Base-by-base conservation (phyloP, 2,888 invertebrate species). In the Caenorhabditis doughertyi region DNA sequence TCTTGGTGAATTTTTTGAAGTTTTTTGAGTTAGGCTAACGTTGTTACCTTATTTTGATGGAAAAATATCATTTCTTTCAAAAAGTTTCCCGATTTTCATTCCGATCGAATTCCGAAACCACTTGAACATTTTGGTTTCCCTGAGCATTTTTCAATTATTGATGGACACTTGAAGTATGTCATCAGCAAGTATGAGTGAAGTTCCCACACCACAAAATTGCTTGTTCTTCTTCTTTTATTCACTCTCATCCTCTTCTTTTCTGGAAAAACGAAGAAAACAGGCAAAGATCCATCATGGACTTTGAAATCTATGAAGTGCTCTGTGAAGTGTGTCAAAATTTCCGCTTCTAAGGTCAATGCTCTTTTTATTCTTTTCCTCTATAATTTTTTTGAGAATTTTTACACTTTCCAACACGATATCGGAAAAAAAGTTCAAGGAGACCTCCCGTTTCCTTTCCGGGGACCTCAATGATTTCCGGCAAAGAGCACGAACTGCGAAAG, bases 261-360 rank as follows among this genome's bases (percentile, higher is more conserved):
- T 21, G 55, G 51, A 53, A 35, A 29, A 9, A 47, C 39, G 44
- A 49, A 67, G 58, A 74, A 74, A 27, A 60, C 62, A 39, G 18
- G 35, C 35, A 49, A 25, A 76, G 60, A 49, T 58, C 73, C 47
- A 47, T 18, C 21, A 8, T 64, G 74, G 58, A 74, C 74, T 65
- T 47, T 74, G 76, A 51, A 76, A 62, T 53, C 68, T 60, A 53
- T 68, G 51, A 67, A 68, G 77, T 68, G 68, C 77, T 77, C 77
- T 77, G n/a, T n/a, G 62, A 77, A 77, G 68, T 77, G 77, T 68
- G 77, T 51, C 68, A 25, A 68, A 68, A 77, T 68, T 77, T 77
- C 62, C 77, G 77, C 68, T 77, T 67, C 76, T 77, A 77, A 77
- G 68, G 77, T 68, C 77, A 62, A 68, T 13, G 77, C 60, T 29